phyloP scores from a whole-genome alignment of 2,888 invertebrate genomes.

The Erynnis tages region DNA sequence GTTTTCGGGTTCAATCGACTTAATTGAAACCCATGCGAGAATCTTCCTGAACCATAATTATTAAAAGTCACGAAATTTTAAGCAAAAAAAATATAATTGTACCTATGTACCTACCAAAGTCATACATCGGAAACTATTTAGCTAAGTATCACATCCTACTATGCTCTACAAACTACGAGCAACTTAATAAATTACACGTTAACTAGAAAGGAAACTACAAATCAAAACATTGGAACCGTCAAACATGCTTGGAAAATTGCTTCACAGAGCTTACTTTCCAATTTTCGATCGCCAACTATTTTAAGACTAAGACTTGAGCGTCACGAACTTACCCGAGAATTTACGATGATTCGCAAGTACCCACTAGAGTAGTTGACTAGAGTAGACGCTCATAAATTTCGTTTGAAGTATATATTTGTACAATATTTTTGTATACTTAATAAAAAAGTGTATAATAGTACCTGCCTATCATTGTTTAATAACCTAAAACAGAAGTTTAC shows the following conservation, averaged over 20 bases:
- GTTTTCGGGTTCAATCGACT: too few relatives aligned
- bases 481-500: too few relatives aligned
- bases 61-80: too few relatives aligned
- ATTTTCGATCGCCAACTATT: constrained; percentile 56
- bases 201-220: constrained; percentile 36
- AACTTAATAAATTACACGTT: constrained; percentile 5
- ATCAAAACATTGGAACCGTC: constrained; percentile 44
- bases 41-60: too few relatives aligned
- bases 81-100: too few relatives aligned
- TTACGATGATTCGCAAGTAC: constrained; percentile 64
- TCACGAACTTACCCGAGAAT: constrained; percentile 46
- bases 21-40: too few relatives aligned
- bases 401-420: too few relatives aligned
- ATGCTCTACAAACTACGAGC: constrained; percentile 23
- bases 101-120: too few relatives aligned
- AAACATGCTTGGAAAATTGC: constrained; percentile 30
- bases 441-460: too few relatives aligned
- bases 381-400: not conserved
- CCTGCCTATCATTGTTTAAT: too few relatives aligned
- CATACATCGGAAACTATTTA: not conserved
- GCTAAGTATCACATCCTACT: not conserved
- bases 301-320: constrained; percentile 62
- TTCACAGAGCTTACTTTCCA: constrained; percentile 31
- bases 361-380: constrained; percentile 44
- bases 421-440: too few relatives aligned